Evolutionary conservation across 2,888 invertebrate genomes (phyloP), one percentile per base, ranked within the genome.

Genomic region (Anarsia innoxiella): DNA sequence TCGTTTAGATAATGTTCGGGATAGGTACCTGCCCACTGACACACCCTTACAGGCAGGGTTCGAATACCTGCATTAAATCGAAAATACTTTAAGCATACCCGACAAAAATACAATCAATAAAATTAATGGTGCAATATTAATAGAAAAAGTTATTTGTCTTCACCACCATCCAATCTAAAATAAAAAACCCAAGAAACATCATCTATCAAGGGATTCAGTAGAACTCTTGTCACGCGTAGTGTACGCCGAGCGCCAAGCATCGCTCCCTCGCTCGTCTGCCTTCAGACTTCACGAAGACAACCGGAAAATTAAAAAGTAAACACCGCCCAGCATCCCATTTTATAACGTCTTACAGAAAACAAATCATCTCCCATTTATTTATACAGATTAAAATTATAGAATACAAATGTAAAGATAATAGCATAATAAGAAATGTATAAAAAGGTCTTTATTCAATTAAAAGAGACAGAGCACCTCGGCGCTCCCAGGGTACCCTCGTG

Each of bases 281-380:
- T 58, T 61, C 61, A 67, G 69, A 70, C 66, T 59, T 66, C 63
- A 74, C 57, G 73, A 67, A 77, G 82, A 82, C 80, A 82, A 66
- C 73, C 80, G 78, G 79, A 82, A 82, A 82, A 83, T 83, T 78
- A 80, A 66, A 80, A 77, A 78, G 69, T 72, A 77, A 77, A 80
- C 68, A 78, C 53, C 56, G 61, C 67, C 66, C 62, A 59, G 19
- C 3, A 19, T 19, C 19, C 3, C 4, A 8, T 3, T 5, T 19
- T 3, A 8, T 19, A 19, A 19, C n/a, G 19, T 25, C 25, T 3
- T 11, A 16, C 31, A 23, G 27, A 15, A 27, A 29, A 40, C 26
- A 39, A 39, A 36, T 39, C 19, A 31, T 35, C 26, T 30, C 12
- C 8, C 23, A 34, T 39, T 15, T 29, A 23, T 31, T 31, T 12